Evolutionary conservation across 2,888 invertebrate species (phyloP), one percentile per base, ranked within the genome.

Genomic region (Branchellion lobata): DNA sequence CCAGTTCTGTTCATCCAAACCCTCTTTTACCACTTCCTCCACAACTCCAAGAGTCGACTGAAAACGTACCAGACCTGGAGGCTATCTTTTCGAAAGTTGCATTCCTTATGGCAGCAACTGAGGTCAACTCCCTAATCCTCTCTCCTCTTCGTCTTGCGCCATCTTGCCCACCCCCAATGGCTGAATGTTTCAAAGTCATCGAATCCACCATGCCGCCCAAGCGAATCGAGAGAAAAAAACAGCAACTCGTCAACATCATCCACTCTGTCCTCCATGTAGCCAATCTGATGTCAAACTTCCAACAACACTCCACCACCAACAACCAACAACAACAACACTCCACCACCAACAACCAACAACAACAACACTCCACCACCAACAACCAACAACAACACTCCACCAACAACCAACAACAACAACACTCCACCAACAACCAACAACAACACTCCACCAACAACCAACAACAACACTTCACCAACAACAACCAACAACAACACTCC

Each of bases 341-440:
- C 34, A 36, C 36, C 24, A 2, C 1, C 21, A 78, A 14, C 40
- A 40, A 40, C 40, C 40, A 40, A 40, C 40, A 40, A 5, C 40
- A 40, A 5, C 40, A 40, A 40, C 5, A 40, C 40, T 40, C 14
- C 40, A 40, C 8, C 40, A 40, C 18, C 21, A 53, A 61, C n/a
- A 81, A 71, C 53, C 73, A 76, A 72, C 18, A 47, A 81, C 81
- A 24, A 33, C 75, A 91, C 93, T 69, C 88, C 96, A 78, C 96
- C 96, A 0, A 89, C 90, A 83, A 90, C 90, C 36, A 91, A 96
- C 80, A 89, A 92, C 11, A 88, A 89, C 27, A 90, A 94, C 92
- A 51, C 91, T 94, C 83, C 96, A 96, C 86, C 86, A 96, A 57
- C 93, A 94, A 87, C 95, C 93, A 86, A 89, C 96, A 31, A 53